Percentiles rank a stretch among this genome's conserved stretches.
Conservation (phyloP, 2,797 vertebrate genomes). For the Rhinatrema bivittatum region DNA sequence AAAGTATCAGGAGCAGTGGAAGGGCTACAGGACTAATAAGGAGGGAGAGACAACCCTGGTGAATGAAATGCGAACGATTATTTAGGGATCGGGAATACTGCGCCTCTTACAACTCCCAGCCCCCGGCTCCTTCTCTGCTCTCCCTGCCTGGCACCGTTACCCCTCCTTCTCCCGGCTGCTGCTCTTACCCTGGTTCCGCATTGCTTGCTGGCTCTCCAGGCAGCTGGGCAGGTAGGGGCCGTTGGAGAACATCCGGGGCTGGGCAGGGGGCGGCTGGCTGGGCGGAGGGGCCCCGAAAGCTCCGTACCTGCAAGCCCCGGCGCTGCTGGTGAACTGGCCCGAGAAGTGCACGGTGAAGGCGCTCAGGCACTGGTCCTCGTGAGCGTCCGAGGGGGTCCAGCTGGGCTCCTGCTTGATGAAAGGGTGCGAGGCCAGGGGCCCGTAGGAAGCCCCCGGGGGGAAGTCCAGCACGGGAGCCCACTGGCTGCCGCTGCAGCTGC, state of each 20-base stretch:
- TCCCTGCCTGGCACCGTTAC: too few relatives aligned
- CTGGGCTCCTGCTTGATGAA: constrained; percentile 95
- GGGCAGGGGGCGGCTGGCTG: constrained; percentile 69
- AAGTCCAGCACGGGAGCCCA: constrained; percentile 80
- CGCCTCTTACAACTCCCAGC: too few relatives aligned
- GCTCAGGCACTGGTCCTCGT: constrained; percentile 89
- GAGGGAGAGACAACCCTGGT: too few relatives aligned
- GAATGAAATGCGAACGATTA: too few relatives aligned
- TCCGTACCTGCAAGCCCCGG: constrained; percentile 81
- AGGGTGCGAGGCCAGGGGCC: constrained; percentile 79
- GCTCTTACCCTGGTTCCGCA: constrained; percentile 87
- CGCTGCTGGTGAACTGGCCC: constrained; percentile 83
- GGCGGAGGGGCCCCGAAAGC: constrained; percentile 77
- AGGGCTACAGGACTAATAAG: too few relatives aligned
- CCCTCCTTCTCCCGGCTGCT: too few relatives aligned
- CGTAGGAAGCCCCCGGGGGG: constrained; percentile 74
- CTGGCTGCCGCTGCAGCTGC: constrained; percentile 76
- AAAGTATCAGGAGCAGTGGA: too few relatives aligned
- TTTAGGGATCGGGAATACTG: too few relatives aligned
- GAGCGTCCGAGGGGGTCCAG: constrained; percentile 77
- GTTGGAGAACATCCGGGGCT: constrained; percentile 79
- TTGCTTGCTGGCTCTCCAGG: constrained; percentile 72
- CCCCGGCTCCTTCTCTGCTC: too few relatives aligned
- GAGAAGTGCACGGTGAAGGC: constrained; percentile 96
- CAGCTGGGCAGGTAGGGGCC: constrained; percentile 81